phyloP scores from a whole-genome alignment of 2,888 invertebrate species.

The Drosophila maculinotata region DNA sequence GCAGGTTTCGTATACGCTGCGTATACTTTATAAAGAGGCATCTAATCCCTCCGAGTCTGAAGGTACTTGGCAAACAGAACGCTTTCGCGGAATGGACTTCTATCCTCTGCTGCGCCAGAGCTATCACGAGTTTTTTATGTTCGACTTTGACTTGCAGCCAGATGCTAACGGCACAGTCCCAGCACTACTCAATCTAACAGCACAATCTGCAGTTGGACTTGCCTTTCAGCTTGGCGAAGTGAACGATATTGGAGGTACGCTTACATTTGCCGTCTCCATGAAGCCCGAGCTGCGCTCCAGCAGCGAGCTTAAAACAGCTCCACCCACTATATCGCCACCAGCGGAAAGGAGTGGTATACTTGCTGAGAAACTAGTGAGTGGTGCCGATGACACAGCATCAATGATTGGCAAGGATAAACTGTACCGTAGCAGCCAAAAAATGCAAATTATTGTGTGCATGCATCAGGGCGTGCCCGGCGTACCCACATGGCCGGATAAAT shows the following conservation, averaged over 20 bases:
- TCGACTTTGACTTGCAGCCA: slow-evolving; percentile 90
- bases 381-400: slow-evolving; percentile 47
- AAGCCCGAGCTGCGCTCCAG: slow-evolving; percentile 86
- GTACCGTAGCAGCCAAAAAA: slow-evolving; percentile 84
- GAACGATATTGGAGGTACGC: slow-evolving; percentile 92
- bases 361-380: slow-evolving; percentile 82
- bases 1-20: slow-evolving; percentile 71
- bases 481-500: slow-evolving; percentile 88
- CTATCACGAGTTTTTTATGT: slow-evolving; percentile 91
- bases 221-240: slow-evolving; percentile 90
- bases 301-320: slow-evolving; percentile 56
- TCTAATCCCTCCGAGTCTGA: neutral
- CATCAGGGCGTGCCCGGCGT: slow-evolving; percentile 87
- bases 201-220: slow-evolving; percentile 88
- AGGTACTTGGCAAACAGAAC: slow-evolving; percentile 66
- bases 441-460: slow-evolving; percentile 87
- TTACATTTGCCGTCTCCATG: slow-evolving; percentile 90
- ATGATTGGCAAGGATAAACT: slow-evolving; percentile 38
- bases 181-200: slow-evolving; percentile 89
- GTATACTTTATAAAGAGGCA: slow-evolving; percentile 73
- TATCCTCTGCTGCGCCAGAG: slow-evolving; percentile 87
- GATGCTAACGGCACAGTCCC: slow-evolving; percentile 88
- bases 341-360: slow-evolving; percentile 78
- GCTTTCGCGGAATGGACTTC: slow-evolving; percentile 79
- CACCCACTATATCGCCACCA: slow-evolving; percentile 57